phyloP scores from a whole-genome alignment of 2,797 vertebrate species.

The Sebastes itinus region DNA sequence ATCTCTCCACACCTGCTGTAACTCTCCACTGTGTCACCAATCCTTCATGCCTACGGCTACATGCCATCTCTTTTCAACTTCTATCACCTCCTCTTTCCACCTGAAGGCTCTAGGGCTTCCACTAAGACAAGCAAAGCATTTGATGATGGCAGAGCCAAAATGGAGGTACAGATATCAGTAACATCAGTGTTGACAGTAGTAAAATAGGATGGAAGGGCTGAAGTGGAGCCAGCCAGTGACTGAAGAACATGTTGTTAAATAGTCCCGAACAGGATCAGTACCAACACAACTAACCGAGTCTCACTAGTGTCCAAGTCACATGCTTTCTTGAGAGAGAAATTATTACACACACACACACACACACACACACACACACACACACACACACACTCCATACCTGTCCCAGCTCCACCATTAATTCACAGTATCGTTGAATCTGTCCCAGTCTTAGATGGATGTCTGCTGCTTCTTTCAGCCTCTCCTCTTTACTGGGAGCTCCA shows the following conservation, averaged over 20 bases:
- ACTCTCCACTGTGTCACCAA: too few species aligned
- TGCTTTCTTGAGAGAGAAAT: neutral
- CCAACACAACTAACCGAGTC: neutral
- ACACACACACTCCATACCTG: conserved; percentile 83
- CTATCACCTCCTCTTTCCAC: too few species aligned
- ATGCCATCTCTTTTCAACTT: neutral
- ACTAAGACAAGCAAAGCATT: neutral
- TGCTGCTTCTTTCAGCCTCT: conserved; percentile 93
- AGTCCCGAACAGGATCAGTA: neutral
- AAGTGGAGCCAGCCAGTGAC: neutral
- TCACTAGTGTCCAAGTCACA: neutral
- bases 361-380: neutral
- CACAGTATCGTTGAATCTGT: conserved; percentile 96
- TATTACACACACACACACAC: conserved; percentile 14
- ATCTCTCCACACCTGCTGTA: neutral
- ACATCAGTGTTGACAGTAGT: too few species aligned
- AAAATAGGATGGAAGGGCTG: too few species aligned
- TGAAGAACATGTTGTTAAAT: neutral
- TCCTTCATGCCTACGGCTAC: neutral
- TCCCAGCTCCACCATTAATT: conserved; percentile 98
- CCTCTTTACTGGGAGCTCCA: conserved; percentile 94
- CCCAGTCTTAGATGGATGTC: conserved; percentile 94
- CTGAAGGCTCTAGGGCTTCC: too few species aligned
- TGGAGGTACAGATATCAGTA: neutral
- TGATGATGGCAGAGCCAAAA: neutral